Evolutionary conservation across 1,140 invertebrate species (phyloP), one percentile per base, ranked within the genome.

Genomic region (Ceratina japonica): DNA sequence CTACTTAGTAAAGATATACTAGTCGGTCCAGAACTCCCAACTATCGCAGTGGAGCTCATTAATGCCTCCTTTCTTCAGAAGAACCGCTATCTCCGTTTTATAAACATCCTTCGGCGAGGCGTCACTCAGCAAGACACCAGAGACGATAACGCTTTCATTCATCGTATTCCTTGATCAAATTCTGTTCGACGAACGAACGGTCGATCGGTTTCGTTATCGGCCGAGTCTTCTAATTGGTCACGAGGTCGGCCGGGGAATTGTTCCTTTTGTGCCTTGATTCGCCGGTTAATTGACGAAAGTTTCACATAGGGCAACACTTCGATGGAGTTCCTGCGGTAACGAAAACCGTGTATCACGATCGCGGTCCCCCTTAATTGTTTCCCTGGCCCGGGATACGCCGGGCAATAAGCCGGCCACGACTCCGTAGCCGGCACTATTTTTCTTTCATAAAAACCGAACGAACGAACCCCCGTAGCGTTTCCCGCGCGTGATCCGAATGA

Each of bases 401-500:
- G 44, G 62, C 79, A 85, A 87, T 86, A 86, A 86, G 76, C 75
- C 72, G 12, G 62, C 54, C 12, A 52, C 71, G 52, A 59, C 71
- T 77, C 79, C 68, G 20, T 63, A 72, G n/a, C n/a, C n/a, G n/a
- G 24, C n/a, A 22, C 49, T 75, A 68, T 72, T 76, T 83, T 80
- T 78, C 81, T 82, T 79, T 86, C 85, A 81, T 82, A 80, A 76
- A 37, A 84, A 73, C 61, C n/a, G n/a, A n/a, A n/a, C 82, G 81
- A 88, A 88, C 84, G 86, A 88, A 87, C 86, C 86, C 59, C 65
- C 37, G 37, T 37, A 37, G 37, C 37, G 37, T 37, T 37, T 37
- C 37, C 64, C n/a, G 75, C 72, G 84, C 87, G 86, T 87, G 86
- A 84, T 71, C 64, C 68, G 85, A 88, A 80, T 88, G 73, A 66